Evolutionary conservation across 2,888 invertebrate genomes (phyloP).

Genomic region (Amblyjoppa proteus): DNA sequence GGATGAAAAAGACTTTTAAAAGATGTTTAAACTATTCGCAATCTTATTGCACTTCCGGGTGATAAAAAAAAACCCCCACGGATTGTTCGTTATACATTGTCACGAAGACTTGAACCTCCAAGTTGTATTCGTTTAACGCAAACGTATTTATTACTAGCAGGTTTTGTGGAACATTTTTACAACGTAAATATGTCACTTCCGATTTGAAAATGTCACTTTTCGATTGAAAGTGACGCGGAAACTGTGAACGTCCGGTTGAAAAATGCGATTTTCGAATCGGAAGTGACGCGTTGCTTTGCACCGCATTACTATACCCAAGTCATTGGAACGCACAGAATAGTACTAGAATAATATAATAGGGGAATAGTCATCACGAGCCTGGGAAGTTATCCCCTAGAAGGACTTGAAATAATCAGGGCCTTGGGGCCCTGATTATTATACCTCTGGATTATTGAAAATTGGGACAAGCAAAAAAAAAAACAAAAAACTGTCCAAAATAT

Average conservation of each 20-base stretch:
- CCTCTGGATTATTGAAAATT: background rate
- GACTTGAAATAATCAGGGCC: background rate
- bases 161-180: too few species aligned
- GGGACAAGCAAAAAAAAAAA: background rate
- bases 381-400: background rate
- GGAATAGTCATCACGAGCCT: background rate
- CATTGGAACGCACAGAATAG: too few species aligned
- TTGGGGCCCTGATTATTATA: background rate
- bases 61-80: background rate
- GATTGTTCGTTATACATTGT: background rate
- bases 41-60: slow-evolving; percentile 2
- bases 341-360: too few species aligned
- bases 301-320: too few species aligned
- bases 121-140: slow-evolving; percentile 31
- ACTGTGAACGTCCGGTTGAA: too few species aligned
- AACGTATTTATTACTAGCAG: slow-evolving; percentile 32
- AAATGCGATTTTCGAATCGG: too few species aligned
- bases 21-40: background rate
- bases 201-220: background rate
- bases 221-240: too few species aligned
- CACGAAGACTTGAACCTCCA: background rate
- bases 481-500: background rate
- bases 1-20: slow-evolving; percentile 43
- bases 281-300: too few species aligned
- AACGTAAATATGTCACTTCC: too few species aligned